Evolutionary conservation across 2,888 invertebrate species (phyloP).

Genomic region (Amphipoea oculea): DNA sequence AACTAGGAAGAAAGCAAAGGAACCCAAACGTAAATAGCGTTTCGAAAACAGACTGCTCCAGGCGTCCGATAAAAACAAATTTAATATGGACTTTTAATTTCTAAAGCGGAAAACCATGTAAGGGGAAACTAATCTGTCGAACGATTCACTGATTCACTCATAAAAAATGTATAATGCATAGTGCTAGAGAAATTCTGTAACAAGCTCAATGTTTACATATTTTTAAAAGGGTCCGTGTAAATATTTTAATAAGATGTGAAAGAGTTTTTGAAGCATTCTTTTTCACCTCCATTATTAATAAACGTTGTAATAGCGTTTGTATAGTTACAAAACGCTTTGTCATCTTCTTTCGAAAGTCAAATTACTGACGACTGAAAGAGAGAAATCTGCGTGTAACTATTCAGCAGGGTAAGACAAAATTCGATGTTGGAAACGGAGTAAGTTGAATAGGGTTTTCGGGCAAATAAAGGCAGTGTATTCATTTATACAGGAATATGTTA

Average conservation of each 20-base stretch:
- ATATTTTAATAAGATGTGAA: conserved; percentile 20
- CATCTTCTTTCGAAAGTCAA: too few relatives aligned
- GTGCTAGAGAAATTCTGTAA: conserved; percentile 1
- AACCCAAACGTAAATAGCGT: neutral
- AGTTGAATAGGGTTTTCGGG: neutral
- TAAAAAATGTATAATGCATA: neutral
- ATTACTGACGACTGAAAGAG: too few relatives aligned
- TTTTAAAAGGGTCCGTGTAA: conserved; percentile 26
- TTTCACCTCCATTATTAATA: too few relatives aligned
- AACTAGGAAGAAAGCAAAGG: neutral
- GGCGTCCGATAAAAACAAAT: neutral
- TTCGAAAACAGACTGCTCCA: neutral
- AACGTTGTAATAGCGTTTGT: too few relatives aligned
- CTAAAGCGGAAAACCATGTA: too few relatives aligned
- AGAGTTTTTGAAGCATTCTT: conserved; percentile 9
- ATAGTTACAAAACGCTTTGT: too few relatives aligned
- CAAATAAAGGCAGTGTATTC: neutral
- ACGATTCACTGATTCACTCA: neutral
- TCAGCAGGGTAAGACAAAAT: neutral
- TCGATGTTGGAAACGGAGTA: conserved; percentile 5
- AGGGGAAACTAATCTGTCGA: neutral
- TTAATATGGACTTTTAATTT: neutral
- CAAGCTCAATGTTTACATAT: conserved; percentile 23
- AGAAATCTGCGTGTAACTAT: too few relatives aligned
- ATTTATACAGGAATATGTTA: neutral